phyloP scores from a whole-genome alignment of 2,888 invertebrate genomes.

The Caenorhabditis sp. region DNA sequence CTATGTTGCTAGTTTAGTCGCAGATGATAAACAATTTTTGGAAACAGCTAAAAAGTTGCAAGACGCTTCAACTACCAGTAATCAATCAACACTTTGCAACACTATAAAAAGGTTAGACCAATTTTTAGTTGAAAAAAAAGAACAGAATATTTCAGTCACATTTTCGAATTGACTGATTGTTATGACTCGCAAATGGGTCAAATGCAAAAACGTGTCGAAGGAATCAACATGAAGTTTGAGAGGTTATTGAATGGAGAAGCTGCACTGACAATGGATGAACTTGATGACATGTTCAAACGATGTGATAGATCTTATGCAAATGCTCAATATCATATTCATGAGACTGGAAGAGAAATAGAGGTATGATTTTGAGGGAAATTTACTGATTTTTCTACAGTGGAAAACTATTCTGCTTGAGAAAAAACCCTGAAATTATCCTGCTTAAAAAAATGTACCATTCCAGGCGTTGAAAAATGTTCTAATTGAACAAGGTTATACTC shows the following conservation, averaged over 20 bases:
- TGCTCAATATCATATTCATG: conserved; percentile 14
- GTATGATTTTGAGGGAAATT: background rate
- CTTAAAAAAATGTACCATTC: too few relatives aligned
- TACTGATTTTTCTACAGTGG: too few relatives aligned
- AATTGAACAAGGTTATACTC: conserved; percentile 36
- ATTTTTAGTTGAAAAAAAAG: background rate
- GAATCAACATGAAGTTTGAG: conserved; percentile 17
- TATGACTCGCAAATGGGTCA: conserved; percentile 26
- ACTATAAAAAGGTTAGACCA: conserved; percentile 1
- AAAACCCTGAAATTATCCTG: conserved; percentile 1
- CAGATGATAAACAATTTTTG: conserved; percentile 18
- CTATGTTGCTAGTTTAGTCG: conserved; percentile 9
- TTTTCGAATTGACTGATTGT: conserved; percentile 14
- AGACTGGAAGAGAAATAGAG: conserved; percentile 28
- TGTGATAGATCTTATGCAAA: conserved; percentile 11
- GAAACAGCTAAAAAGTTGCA: conserved; percentile 22
- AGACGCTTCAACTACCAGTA: conserved; percentile 22
- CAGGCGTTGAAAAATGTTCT: conserved; percentile 19
- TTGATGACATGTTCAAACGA: conserved; percentile 17
- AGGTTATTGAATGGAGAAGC: conserved; percentile 27
- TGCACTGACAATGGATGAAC: conserved; percentile 20
- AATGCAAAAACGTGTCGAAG: conserved; percentile 21
- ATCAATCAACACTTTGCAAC: conserved; percentile 16
- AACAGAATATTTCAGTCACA: conserved; percentile 17
- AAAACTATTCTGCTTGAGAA: too few relatives aligned